Conservation (phyloP, 2,113 vertebrate genomes). For the Callithrix jacchus region DNA sequence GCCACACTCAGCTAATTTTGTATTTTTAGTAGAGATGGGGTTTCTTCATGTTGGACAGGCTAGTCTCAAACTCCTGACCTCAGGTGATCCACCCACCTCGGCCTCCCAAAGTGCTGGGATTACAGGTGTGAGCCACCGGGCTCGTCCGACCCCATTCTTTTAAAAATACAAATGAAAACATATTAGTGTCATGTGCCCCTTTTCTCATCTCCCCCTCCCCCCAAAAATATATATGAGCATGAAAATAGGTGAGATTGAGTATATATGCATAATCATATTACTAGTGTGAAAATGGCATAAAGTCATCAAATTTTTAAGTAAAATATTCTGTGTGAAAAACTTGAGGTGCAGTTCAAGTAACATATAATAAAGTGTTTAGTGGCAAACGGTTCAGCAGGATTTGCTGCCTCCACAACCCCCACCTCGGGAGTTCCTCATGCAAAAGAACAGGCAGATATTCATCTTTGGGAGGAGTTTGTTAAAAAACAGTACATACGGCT, state of each 20-base stretch:
- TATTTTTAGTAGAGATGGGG: too few species aligned
- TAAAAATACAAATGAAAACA: rapidly evolving
- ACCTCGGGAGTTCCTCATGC: rapidly evolving
- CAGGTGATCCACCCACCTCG: too few species aligned
- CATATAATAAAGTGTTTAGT: rapidly evolving
- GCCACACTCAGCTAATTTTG: too few species aligned
- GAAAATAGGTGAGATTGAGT: background rate
- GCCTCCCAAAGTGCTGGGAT: too few species aligned
- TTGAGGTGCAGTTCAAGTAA: background rate
- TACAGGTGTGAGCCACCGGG: too few species aligned
- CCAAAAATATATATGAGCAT: background rate
- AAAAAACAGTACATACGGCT: background rate
- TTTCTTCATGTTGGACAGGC: too few species aligned
- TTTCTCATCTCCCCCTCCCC: background rate
- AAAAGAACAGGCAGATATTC: rapidly evolving
- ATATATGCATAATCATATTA: rapidly evolving
- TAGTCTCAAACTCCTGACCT: too few species aligned
- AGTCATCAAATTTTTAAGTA: rapidly evolving
- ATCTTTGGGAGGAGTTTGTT: background rate
- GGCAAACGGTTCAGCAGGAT: rapidly evolving
- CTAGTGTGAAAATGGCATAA: rapidly evolving
- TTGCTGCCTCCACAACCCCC: rapidly evolving
- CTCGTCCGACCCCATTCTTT: rapidly evolving
- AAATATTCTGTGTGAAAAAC: rapidly evolving
- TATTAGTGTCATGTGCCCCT: rapidly evolving